A percentile compares a stretch with the other conserved stretches of the same genome.
phyloP scores from a whole-genome alignment of 1,140 invertebrate genomes.

The Pinna nobilis region DNA sequence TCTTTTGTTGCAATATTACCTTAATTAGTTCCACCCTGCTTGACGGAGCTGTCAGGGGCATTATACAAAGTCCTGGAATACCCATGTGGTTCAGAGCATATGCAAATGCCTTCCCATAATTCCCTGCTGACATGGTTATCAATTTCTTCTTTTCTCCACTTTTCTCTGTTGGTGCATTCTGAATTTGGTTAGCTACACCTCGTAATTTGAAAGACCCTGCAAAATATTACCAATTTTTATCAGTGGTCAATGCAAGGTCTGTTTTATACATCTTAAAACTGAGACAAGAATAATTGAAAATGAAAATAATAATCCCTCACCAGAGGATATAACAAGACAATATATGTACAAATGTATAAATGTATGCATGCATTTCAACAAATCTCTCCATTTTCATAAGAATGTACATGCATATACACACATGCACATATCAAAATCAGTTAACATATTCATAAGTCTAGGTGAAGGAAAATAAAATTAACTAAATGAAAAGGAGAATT shows the following conservation, averaged over 20 bases:
- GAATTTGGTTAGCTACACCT: constrained; percentile 65
- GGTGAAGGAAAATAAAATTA: too few relatives aligned
- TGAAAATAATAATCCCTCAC: neutral
- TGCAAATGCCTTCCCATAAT: constrained; percentile 71
- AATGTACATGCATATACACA: neutral
- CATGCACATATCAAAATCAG: neutral
- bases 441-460: too few relatives aligned
- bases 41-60: constrained; percentile 65
- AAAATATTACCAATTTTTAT: constrained; percentile 3
- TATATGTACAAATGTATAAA: too few relatives aligned
- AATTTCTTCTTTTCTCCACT: constrained; percentile 45
- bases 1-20: too few relatives aligned
- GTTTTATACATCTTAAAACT: neutral
- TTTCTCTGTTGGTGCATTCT: constrained; percentile 47
- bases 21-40: constrained; percentile 60
- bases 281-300: neutral
- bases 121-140: constrained; percentile 69
- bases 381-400: too few relatives aligned
- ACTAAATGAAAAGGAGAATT: too few relatives aligned
- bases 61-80: constrained; percentile 57
- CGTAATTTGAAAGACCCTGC: constrained; percentile 70
- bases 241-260: neutral
- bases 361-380: too few relatives aligned
- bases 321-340: too few relatives aligned
- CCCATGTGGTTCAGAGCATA: constrained; percentile 49